Conservation (phyloP, 2,113 vertebrate species). For the human region GRCh38 chr7:120576001-120576500, state of each 20-base stretch:
- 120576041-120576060: neutral
- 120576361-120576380: neutral
- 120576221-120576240: neutral
- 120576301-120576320: neutral
- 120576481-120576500: slow-evolving; percentile 32
- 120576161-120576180: neutral
- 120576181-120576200: neutral
- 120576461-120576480: neutral
- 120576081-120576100: neutral
- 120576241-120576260: neutral
- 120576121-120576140: neutral
- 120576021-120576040: neutral
- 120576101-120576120: neutral
- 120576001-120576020: neutral
- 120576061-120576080: neutral
- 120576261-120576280: neutral
- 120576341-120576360: slow-evolving; percentile 9
- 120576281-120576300: neutral
- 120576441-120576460: neutral
- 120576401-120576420: neutral
- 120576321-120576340: neutral
- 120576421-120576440: neutral
- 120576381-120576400: neutral
- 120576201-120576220: neutral
- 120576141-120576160: neutral